Evolutionary conservation across 1,140 invertebrate genomes (phyloP).

Genomic region (Antheraea pernyi): DNA sequence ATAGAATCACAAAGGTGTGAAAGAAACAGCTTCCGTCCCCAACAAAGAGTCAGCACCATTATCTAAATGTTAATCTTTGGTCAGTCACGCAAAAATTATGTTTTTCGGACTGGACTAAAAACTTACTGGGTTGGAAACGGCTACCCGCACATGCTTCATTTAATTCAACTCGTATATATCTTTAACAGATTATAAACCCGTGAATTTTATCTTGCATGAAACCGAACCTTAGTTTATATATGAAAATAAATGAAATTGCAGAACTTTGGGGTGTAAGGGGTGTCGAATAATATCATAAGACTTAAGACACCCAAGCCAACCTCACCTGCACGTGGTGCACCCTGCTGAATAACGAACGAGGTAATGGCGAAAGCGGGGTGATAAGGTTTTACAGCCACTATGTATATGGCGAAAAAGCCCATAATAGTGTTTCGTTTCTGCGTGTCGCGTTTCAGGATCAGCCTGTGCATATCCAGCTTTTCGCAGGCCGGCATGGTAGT

Average conservation of each 20-base stretch:
- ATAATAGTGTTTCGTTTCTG: too few species aligned
- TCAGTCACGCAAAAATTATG: conserved; percentile 77
- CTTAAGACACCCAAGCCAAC: too few species aligned
- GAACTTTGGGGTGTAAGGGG: too few species aligned
- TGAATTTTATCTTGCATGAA: neutral
- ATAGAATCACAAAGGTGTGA: conserved; percentile 29
- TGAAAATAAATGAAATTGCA: neutral
- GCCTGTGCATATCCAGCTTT: too few species aligned
- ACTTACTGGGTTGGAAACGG: conserved; percentile 61
- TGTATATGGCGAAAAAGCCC: too few species aligned
- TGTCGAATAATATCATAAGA: too few species aligned
- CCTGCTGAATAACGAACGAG: too few species aligned
- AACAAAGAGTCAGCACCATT: conserved; percentile 60
- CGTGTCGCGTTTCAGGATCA: too few species aligned
- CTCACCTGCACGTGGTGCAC: too few species aligned
- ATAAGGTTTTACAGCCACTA: too few species aligned
- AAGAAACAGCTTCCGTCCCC: conserved; percentile 54
- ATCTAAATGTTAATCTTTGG: conserved; percentile 77
- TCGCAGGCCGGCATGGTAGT: too few species aligned
- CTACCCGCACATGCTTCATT: conserved; percentile 52
- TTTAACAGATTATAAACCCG: neutral
- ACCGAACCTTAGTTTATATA: neutral
- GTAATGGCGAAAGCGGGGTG: too few species aligned
- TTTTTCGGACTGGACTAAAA: conserved; percentile 64
- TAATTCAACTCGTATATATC: conserved; percentile 27